Base-by-base conservation (phyloP, 2,797 vertebrate species). In the Fringilla coelebs region DNA sequence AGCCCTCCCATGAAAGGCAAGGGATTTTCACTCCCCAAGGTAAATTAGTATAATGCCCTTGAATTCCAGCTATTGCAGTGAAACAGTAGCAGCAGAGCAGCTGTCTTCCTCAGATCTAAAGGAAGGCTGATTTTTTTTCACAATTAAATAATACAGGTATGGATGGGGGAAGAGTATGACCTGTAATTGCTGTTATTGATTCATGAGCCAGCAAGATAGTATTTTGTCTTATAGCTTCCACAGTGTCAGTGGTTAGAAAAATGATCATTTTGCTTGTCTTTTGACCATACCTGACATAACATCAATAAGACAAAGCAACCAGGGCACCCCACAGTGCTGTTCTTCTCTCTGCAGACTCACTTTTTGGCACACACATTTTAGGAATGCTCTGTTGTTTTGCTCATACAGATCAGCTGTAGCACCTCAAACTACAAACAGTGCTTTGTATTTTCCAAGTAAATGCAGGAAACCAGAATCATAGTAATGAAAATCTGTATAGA, bases 121-220 rank as follows among this genome's bases (percentile, higher is more conserved):
- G 1, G 7, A 78, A 85, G 45, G 16, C 13, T 55, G 49, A 43
- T 6, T 55, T 61, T 80, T 85, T 85, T 54, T 72, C 46, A 68
- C 16, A 80, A 71, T 18, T 81, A 61, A 96, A 83, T 92, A 55
- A 68, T 38, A 79, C 19, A 73, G 32, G 17, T 77, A 25, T 8
- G 71, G 49, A 2, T 40, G 38, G 41, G 48, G 49, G 65, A 85
- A 95, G 68, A 70, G 26, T 58, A 58, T 68, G 81, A 77, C 58
- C 81, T 58, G 49, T 71, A 85, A 89, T 62, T 91, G 71, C 11
- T 88, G 32, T 68, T 94, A 93, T 92, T 94, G 95, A 96, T 92
- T 87, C 38, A 61, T 8, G 22, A 93, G 34, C 45, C 72, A 68
- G 40, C 72, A 80, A 83, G 84, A 93, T 80, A n/a, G 45, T 85